Conservation (phyloP, 2,888 invertebrate genomes). For the Epistrophella euchroma region DNA sequence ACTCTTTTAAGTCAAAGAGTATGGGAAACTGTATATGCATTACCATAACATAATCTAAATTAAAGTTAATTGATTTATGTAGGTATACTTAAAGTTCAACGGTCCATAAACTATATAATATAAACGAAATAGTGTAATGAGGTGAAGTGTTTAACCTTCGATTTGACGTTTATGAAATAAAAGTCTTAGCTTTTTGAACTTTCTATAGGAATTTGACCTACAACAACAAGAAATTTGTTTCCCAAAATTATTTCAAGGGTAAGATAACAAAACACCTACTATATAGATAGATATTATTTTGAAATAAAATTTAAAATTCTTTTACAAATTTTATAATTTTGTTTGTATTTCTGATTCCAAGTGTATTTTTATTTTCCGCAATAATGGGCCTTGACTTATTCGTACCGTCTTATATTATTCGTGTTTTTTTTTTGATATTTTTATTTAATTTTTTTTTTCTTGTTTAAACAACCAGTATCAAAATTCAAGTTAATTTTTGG, state of each 20-base stretch:
- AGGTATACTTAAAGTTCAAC: conserved; percentile 11
- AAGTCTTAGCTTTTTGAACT: background rate
- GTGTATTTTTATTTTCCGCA: conserved; percentile 8
- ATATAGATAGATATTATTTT: too few relatives aligned
- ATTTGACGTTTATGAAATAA: background rate
- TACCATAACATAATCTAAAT: background rate
- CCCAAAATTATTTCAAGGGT: conserved; percentile 8
- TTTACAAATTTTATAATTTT: background rate
- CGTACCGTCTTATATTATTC: background rate
- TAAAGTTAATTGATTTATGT: conserved; percentile 5
- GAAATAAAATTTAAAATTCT: conserved; percentile 1
- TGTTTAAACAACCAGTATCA: background rate
- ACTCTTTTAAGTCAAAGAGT: background rate
- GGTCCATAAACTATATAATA: background rate
- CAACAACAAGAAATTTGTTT: background rate
- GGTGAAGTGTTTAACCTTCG: conserved; percentile 27
- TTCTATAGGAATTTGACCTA: conserved; percentile 23
- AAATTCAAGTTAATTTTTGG: background rate
- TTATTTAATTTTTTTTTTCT: background rate
- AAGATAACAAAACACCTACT: conserved; percentile 4
- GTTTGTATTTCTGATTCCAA: conserved; percentile 9
- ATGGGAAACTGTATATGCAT: background rate
- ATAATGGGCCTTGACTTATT: conserved; percentile 13
- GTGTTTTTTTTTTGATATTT: background rate
- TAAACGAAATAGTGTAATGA: background rate